These are phyloP conservation scores for Isotomurus palustris DNA, from an alignment of 2,888 invertebrate species.

Conservation along the genomic window DNA sequence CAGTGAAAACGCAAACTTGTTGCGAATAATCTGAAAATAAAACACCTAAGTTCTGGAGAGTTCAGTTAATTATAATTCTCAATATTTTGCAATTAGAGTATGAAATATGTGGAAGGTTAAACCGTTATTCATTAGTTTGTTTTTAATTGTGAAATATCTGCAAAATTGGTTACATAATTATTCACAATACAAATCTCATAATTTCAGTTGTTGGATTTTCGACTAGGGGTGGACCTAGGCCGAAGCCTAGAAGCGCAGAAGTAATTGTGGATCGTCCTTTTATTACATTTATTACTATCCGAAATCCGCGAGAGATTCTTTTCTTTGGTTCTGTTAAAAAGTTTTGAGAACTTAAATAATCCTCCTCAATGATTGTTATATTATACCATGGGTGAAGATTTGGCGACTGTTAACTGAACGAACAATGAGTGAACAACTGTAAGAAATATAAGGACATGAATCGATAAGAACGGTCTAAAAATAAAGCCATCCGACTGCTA, in stretches of 20 bases:
- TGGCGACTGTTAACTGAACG: too few relatives aligned
- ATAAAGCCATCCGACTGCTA: too few relatives aligned
- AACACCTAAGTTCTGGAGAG: background rate
- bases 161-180: background rate
- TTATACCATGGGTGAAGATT: too few relatives aligned
- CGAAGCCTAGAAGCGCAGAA: constrained; percentile 5
- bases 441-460: too few relatives aligned
- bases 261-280: constrained; percentile 23
- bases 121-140: background rate
- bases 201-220: constrained; percentile 19
- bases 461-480: too few relatives aligned
- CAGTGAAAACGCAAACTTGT: too few relatives aligned
- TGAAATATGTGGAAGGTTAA: background rate
- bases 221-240: constrained; percentile 9
- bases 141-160: background rate
- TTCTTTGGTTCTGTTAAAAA: too few relatives aligned
- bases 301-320: too few relatives aligned
- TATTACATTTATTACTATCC: background rate
- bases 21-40: too few relatives aligned
- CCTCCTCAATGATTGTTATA: too few relatives aligned
- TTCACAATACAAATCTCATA: constrained; percentile 3
- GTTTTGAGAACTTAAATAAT: too few relatives aligned
- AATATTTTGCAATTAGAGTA: background rate
- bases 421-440: too few relatives aligned
- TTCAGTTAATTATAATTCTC: background rate